Percentiles rank a stretch among this genome's conserved stretches.
phyloP scores from a whole-genome alignment of 2,797 vertebrate species.

The Enteromius fasciolatus region DNA sequence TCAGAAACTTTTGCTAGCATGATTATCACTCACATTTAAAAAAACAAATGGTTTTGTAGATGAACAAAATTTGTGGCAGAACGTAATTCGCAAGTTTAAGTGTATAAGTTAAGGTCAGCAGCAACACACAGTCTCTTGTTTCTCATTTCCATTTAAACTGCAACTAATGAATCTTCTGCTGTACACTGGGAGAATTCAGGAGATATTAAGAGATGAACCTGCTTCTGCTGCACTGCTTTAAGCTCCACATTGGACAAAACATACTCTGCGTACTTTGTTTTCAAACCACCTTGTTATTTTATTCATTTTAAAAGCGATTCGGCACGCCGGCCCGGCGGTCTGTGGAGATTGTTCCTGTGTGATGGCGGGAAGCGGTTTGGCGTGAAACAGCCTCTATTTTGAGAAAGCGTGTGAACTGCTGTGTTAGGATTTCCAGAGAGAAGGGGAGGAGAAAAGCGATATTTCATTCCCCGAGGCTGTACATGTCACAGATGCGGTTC shows the following conservation, averaged over 20 bases:
- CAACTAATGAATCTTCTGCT: conserved; percentile 32
- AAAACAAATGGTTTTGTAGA: neutral
- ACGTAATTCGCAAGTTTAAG: neutral
- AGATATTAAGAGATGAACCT: conserved; percentile 20
- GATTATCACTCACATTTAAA: neutral
- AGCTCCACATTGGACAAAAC: neutral
- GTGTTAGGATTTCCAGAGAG: conserved; percentile 58
- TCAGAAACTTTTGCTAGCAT: neutral
- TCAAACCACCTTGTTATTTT: conserved; percentile 24
- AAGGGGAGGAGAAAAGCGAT: conserved; percentile 42
- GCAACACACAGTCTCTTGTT: neutral
- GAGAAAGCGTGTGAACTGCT: conserved; percentile 65
- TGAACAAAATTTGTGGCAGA: neutral
- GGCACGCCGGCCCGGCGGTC: neutral
- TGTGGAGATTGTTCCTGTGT: conserved; percentile 30
- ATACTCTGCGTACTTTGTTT: conserved; percentile 4
- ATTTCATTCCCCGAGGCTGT: conserved; percentile 66
- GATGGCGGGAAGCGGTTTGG: conserved; percentile 49
- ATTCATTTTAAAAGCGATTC: conserved; percentile 3
- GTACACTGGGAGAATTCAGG: neutral
- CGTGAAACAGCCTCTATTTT: conserved; percentile 62
- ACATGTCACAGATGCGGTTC: conserved; percentile 65
- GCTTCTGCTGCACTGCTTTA: neutral
- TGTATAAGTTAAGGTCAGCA: neutral
- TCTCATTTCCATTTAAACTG: neutral